Base-by-base conservation (phyloP, 2,113 vertebrate genomes). In the Microcebus ravelobensis region DNA sequence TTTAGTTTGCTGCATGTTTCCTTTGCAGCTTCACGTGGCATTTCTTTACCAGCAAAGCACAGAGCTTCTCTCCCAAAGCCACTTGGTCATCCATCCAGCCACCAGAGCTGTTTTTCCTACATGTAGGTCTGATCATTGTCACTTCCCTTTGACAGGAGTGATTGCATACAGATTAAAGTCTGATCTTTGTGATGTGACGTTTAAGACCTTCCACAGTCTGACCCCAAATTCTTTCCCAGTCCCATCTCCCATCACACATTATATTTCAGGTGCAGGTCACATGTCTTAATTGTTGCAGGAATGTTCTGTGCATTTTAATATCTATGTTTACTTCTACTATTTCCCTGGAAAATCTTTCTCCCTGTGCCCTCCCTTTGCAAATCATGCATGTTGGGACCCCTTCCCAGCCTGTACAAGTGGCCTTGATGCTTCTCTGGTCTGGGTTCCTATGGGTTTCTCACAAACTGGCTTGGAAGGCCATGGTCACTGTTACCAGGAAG, bases 191-290 rank as follows among this genome's bases (percentile, higher is more conserved):
- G 88, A 31, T 5, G 0, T 3, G 39, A 50, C 31, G 1, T 87
- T 84, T 36, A 3, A 77, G 63, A 76, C 45, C 25, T 82, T 70
- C 76, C 31, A 2, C 27, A 15, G 25, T 59, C 50, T 77, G 55
- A 29, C 13, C 63, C 34, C n/a, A 48, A 0, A 10, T 74, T 70
- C 20, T 42, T 83, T 61, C 7, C 68, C 23, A 18, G 13, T 17
- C 25, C 2, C 29, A 0, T 76, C 42, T 84, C 27, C 77, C 25
- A 55, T 11, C 20, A 0, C 3, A 2, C 0, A 0, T 31, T 77
- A 9, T 13, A 10, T 63, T 61, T 27, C 7, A 18, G 25, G 31
- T 36, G 0, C 1, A 36, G 63, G 80, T 23, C 29, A 39, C 34
- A 6, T 0, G 6, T 61, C 27, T 21, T 59, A 14, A 21, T 34